phyloP scores from a whole-genome alignment of 2,797 vertebrate species.

The Philypnodon macrostomus region DNA sequence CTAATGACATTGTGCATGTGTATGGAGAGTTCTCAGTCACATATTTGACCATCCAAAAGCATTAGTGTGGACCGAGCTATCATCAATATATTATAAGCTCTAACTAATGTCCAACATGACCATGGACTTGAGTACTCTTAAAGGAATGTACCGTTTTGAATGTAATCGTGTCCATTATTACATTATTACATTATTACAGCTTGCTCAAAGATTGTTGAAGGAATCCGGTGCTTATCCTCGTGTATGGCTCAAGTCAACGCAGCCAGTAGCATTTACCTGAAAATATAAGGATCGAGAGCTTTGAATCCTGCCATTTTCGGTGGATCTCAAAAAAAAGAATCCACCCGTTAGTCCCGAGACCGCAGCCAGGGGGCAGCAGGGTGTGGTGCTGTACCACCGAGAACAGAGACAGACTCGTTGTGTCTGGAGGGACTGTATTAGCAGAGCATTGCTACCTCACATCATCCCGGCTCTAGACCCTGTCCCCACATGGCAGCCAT shows the following conservation, averaged over 20 bases:
- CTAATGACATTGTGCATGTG: no score
- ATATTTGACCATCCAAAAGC: not conserved
- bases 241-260: constrained; percentile 10
- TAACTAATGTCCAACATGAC: not conserved
- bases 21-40: no score
- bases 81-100: constrained; percentile 2
- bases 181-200: constrained; percentile 43
- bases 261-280: constrained; percentile 55
- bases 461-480: constrained; percentile 50
- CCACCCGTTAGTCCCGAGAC: constrained; percentile 10
- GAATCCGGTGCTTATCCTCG: constrained; percentile 53
- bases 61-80: not conserved
- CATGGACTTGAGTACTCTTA: constrained; percentile 22
- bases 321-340: constrained; percentile 28
- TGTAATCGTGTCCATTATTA: constrained; percentile 43
- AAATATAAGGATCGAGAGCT: constrained; percentile 37
- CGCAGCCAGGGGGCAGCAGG: constrained; percentile 48
- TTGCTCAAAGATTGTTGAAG: constrained; percentile 55
- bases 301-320: constrained; percentile 47
- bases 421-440: constrained; percentile 62
- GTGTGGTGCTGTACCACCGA: constrained; percentile 44
- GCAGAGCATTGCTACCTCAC: constrained; percentile 80
- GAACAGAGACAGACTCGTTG: constrained; percentile 39
- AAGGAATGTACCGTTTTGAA: constrained; percentile 67
- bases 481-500: no score